Percentiles rank a stretch among this genome's conserved stretches.
Evolutionary conservation across 2,113 vertebrate genomes (phyloP).

Genomic region (Piaya cayana): DNA sequence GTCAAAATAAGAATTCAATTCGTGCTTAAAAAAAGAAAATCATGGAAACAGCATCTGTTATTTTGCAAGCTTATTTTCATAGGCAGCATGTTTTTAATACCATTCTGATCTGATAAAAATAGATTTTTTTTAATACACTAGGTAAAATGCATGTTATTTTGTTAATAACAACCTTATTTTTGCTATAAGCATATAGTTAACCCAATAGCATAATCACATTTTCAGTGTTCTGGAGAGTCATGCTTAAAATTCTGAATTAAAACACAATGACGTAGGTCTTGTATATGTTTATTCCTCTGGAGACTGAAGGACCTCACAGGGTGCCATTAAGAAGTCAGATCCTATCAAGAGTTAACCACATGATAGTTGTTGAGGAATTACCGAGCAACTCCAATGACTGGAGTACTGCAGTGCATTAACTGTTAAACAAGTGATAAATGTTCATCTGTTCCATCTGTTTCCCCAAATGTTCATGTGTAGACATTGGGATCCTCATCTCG

Average conservation of each 20-base stretch:
- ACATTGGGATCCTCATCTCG: not conserved
- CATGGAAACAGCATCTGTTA: not conserved
- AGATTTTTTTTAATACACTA: not conserved
- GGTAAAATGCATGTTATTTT: not conserved
- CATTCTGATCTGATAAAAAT: slow-evolving; percentile 24
- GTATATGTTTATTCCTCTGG: not conserved
- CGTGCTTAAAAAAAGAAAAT: slow-evolving; percentile 2
- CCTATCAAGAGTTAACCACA: not conserved
- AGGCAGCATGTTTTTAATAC: not conserved
- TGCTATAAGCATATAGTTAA: not conserved
- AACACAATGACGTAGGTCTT: not conserved
- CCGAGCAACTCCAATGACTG: not conserved
- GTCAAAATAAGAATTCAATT: slow-evolving; percentile 8
- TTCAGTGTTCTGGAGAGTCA: not conserved
- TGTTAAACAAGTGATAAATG: slow-evolving; percentile 52
- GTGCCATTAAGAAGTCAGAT: slow-evolving; percentile 8
- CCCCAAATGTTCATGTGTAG: slow-evolving; percentile 30
- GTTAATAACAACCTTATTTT: not conserved
- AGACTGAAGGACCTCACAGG: not conserved
- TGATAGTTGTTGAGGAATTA: not conserved
- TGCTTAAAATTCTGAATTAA: not conserved
- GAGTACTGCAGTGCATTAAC: slow-evolving; percentile 24
- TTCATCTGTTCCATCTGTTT: slow-evolving; percentile 59
- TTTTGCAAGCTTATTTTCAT: not conserved
- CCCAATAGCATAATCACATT: not conserved